phyloP scores from a whole-genome alignment of 1,140 invertebrate species.

The Stegodyphus dumicola region DNA sequence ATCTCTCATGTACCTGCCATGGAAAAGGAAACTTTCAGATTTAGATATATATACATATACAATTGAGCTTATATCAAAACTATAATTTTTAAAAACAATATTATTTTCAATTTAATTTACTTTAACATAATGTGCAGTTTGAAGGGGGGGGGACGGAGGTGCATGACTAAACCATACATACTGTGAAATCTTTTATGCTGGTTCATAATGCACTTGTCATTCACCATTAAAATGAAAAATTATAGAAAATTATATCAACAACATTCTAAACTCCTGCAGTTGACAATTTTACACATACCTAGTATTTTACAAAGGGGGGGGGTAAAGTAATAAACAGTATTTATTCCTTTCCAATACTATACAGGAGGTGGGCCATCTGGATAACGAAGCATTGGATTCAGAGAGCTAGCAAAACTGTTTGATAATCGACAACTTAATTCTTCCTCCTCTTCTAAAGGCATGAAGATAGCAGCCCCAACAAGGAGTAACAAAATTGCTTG shows the following conservation, averaged over 20 bases:
- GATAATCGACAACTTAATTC: conserved; percentile 85
- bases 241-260: neutral
- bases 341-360: conserved; percentile 68
- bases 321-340: too few species aligned
- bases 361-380: conserved; percentile 89
- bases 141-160: neutral
- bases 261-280: neutral
- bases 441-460: conserved; percentile 86
- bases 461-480: conserved; percentile 86
- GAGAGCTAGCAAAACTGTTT: conserved; percentile 80
- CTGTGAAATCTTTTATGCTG: neutral
- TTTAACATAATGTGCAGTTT: neutral
- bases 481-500: conserved; percentile 82
- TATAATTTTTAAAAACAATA: neutral
- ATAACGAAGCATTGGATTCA: conserved; percentile 88
- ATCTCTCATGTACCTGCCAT: conserved; percentile 36
- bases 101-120: neutral
- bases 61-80: neutral
- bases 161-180: neutral
- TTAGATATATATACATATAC: neutral
- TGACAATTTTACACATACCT: neutral
- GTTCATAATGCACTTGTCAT: neutral
- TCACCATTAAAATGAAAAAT: neutral
- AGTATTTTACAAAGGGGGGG: too few species aligned
- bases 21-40: neutral